Evolutionary conservation across 2,797 vertebrate genomes (phyloP), one percentile per base, ranked within the genome.

Genomic region (Novumbra hubbsi): DNA sequence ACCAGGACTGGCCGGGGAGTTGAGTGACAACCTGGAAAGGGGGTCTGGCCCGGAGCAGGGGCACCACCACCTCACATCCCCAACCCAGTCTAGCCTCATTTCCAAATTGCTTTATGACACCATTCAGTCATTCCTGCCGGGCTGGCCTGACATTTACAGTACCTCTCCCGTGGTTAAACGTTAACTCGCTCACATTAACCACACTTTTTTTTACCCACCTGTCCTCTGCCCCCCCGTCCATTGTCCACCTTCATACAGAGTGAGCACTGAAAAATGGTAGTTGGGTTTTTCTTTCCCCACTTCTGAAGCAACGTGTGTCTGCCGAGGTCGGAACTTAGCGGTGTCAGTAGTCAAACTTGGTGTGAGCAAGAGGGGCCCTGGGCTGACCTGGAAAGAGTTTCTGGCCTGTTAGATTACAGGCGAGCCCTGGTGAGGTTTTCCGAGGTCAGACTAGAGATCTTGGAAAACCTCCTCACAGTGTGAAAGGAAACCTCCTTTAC

Each of bases 331-430:
- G 92, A 91, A 88, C 76, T 80, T 81, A 82, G 89, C 86, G 87
- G 88, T 84, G 86, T 80, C 83, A 87, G 88, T 91, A 89, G 86
- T 92, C 91, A 90, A 90, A 88, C 86, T 79, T 86, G 83, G 84
- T 88, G 88, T 86, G 81, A 88, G 87, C 84, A 19, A 82, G 83
- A 87, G 48, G 72, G 88, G 81, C 88, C 87, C 85, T 79, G 81
- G 78, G 68, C 84, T 92, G 88, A 91, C 91, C 87, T 89, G 87
- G 89, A 88, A 92, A 88, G 79, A 78, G 84, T 91, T 91, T 92
- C 52, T 5, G 78, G 81, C 89, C 83, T 88, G 84, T 80, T 81
- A 81, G 86, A 77, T 82, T 80, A 86, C 82, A 83, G 83, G 75
- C 73, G 2, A 76, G 72, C 85, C 81, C 81, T 87, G 72, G 69